These are phyloP conservation scores for Holothuria scabra DNA, from an alignment of 53 echinoderm and acorn worm genomes.

Conservation along the genomic window DNA sequence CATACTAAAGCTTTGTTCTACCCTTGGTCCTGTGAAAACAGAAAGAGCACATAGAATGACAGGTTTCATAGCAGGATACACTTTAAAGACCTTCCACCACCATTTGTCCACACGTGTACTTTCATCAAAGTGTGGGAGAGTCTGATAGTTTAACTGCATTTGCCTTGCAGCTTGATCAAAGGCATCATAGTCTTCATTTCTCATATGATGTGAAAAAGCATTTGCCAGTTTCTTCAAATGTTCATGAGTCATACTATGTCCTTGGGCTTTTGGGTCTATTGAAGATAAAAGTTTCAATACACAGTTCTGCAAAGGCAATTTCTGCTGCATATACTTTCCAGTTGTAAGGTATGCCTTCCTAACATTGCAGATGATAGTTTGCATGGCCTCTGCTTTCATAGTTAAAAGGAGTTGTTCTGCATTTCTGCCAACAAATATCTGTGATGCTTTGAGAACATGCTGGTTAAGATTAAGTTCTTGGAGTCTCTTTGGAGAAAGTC, in stretches of 20 bases:
- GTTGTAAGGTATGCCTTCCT: slow-evolving; percentile 41
- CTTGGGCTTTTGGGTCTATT: slow-evolving; percentile 57
- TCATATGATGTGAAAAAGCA: slow-evolving; percentile 15
- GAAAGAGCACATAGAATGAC: slow-evolving; percentile 22
- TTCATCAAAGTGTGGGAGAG: slow-evolving; percentile 32
- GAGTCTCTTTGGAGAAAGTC: slow-evolving; percentile 30
- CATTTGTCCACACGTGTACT: slow-evolving; percentile 50
- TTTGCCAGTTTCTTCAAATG: slow-evolving; percentile 47
- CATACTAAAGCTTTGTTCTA: slow-evolving; percentile 54
- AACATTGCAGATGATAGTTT: slow-evolving; percentile 31
- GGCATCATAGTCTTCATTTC: slow-evolving; percentile 23
- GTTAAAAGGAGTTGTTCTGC: slow-evolving; percentile 17
- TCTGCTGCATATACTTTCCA: slow-evolving; percentile 47
- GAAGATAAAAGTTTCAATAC: slow-evolving; percentile 44
- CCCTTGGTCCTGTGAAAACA: slow-evolving; percentile 57
- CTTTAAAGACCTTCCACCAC: slow-evolving; percentile 43
- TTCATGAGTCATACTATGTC: slow-evolving; percentile 42
- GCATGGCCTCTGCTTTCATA: slow-evolving; percentile 20
- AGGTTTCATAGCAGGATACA: slow-evolving; percentile 55
- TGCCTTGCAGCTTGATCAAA: slow-evolving; percentile 44
- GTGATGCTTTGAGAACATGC: slow-evolving; percentile 41
- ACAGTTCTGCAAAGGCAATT: slow-evolving; percentile 44
- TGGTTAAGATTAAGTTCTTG: slow-evolving; percentile 16
- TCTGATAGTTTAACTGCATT: slow-evolving; percentile 43
- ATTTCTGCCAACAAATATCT: slow-evolving; percentile 35